Evolutionary conservation across 2,113 vertebrate species (phyloP).

Genomic region (Eidolon helvum): DNA sequence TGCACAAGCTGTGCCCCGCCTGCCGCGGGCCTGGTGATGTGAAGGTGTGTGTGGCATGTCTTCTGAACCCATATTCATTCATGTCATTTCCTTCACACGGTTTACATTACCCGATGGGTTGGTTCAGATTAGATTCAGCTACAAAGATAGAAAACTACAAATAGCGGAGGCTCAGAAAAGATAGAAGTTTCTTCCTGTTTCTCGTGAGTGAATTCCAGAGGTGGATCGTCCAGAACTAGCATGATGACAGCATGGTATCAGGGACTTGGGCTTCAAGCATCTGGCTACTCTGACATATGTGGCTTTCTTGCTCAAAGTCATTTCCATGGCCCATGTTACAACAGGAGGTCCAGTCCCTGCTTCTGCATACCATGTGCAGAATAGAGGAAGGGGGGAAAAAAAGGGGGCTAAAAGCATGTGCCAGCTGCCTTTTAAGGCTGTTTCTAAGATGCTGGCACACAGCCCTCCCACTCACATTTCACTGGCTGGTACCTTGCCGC

Average conservation of each 20-base stretch:
- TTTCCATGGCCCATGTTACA: background rate
- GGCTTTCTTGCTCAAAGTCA: background rate
- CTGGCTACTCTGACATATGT: background rate
- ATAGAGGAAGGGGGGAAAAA: background rate
- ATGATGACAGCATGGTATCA: fast-evolving
- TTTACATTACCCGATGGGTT: background rate
- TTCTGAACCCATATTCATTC: background rate
- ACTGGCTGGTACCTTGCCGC: background rate
- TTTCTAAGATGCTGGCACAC: background rate
- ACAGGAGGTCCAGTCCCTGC: background rate
- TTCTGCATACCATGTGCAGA: background rate
- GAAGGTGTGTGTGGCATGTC: background rate
- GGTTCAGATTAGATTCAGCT: background rate
- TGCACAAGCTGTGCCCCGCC: fast-evolving
- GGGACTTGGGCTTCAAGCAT: background rate
- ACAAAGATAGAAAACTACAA: background rate
- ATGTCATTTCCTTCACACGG: background rate
- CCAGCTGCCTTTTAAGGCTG: background rate
- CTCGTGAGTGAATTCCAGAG: background rate
- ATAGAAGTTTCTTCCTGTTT: background rate
- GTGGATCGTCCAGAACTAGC: background rate
- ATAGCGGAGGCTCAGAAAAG: background rate
- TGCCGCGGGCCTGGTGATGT: fast-evolving
- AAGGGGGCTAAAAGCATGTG: background rate
- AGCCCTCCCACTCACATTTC: background rate